A percentile compares a stretch with the other conserved stretches of the same genome.
Conservation (phyloP, 2,113 vertebrate genomes). For the Pongo abelii region DNA sequence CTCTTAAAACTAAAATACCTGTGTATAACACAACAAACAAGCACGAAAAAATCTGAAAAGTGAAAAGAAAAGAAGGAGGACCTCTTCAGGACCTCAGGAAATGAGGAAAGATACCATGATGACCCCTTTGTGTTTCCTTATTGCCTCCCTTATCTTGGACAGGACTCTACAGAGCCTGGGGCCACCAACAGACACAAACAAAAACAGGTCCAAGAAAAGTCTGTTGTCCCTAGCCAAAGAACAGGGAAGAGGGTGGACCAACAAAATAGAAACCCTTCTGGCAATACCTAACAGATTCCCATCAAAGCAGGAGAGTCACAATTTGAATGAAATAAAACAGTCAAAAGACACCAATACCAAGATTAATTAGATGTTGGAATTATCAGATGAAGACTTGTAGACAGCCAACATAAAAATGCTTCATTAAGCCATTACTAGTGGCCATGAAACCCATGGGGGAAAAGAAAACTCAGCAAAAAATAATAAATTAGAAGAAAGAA, state of each 20-base stretch:
- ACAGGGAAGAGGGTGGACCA: rapidly evolving
- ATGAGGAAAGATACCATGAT: rapidly evolving
- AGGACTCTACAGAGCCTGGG: neutral
- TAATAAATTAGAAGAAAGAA: neutral
- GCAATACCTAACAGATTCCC: rapidly evolving
- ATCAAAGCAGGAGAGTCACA: neutral
- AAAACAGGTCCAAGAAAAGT: neutral
- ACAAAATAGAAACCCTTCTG: no score
- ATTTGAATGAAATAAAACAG: neutral
- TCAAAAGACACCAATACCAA: neutral
- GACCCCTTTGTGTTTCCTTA: neutral
- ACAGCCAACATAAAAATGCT: neutral
- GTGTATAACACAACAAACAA: neutral
- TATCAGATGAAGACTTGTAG: neutral
- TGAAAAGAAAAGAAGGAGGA: neutral
- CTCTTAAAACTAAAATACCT: neutral
- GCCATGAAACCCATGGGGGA: neutral
- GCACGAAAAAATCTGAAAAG: neutral
- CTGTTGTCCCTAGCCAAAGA: neutral
- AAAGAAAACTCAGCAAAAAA: neutral
- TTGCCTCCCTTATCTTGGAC: neutral
- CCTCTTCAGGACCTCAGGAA: no score
- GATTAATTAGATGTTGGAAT: neutral
- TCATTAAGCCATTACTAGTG: neutral
- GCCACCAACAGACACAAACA: no score